Conservation (phyloP, 2,797 vertebrate genomes). For the Myripristis murdjan region DNA sequence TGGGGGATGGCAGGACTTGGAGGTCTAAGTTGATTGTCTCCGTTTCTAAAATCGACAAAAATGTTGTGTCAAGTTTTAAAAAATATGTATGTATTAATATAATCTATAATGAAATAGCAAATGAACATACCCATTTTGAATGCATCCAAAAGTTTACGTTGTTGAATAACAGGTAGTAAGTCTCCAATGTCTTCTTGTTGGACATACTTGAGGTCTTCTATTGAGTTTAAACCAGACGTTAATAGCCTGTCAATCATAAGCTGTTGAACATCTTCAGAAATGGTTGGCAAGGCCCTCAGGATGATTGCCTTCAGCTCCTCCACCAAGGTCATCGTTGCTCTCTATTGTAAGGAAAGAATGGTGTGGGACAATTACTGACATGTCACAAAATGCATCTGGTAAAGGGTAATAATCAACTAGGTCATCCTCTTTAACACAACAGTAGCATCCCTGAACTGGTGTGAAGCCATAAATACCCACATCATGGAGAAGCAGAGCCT, state of each 20-base stretch:
- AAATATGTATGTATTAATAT: neutral
- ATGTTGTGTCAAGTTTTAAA: too few species aligned
- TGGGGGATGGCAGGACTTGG: neutral
- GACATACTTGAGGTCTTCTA: neutral
- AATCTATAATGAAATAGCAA: too few species aligned
- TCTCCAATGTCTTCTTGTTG: neutral
- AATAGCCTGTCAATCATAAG: neutral
- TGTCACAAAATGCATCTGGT: neutral
- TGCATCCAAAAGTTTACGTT: neutral
- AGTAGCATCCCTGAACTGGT: conserved; percentile 1
- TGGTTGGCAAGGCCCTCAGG: neutral
- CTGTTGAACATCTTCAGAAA: conserved; percentile 3
- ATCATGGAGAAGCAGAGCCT: neutral
- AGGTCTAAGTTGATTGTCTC: neutral
- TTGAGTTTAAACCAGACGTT: neutral
- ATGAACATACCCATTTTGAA: neutral
- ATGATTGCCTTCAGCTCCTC: conserved; percentile 1
- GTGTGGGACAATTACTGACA: conserved; percentile 18
- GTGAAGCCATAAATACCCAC: neutral
- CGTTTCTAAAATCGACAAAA: neutral
- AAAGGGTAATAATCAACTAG: conserved; percentile 18
- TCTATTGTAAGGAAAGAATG: conserved; percentile 17
- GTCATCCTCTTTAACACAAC: conserved; percentile 9
- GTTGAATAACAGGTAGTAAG: neutral
- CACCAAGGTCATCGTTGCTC: neutral